phyloP scores from a whole-genome alignment of 1,140 invertebrate genomes.

The Macrobrachium rosenbergii region DNA sequence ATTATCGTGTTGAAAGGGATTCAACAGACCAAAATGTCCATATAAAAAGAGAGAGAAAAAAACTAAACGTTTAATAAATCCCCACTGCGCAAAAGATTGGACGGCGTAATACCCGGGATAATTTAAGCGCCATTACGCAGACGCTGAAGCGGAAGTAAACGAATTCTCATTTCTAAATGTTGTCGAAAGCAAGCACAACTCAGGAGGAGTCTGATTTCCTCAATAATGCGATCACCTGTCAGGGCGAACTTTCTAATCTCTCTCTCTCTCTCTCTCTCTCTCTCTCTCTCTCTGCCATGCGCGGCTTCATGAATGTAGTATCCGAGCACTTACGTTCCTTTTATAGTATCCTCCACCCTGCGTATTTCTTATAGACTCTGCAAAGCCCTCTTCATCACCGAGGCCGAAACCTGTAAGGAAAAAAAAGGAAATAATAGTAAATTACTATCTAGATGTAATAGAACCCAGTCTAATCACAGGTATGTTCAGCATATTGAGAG shows the following conservation, averaged over 20 bases:
- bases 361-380: constrained; percentile 55
- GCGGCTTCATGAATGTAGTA: not conserved
- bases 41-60: too few species aligned
- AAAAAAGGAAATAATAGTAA: not conserved
- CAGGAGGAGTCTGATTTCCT: not conserved
- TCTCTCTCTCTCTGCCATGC: not conserved
- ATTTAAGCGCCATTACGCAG: too few species aligned
- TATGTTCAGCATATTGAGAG: not conserved
- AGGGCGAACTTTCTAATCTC: not conserved
- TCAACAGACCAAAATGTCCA: too few species aligned
- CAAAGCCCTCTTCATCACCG: constrained; percentile 58
- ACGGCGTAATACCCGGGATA: too few species aligned
- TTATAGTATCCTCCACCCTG: constrained; percentile 18
- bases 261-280: constrained; percentile 7
- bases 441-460: not conserved
- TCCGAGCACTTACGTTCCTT: too few species aligned
- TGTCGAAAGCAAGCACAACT: not conserved
- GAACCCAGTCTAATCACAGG: not conserved
- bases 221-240: not conserved
- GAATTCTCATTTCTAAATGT: too few species aligned
- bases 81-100: too few species aligned
- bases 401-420: constrained; percentile 44
- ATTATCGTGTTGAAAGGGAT: too few species aligned
- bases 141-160: too few species aligned
- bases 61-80: too few species aligned